Percentiles rank a stretch among this genome's conserved stretches.
Conservation (phyloP, 2,113 vertebrate genomes). For the Seriola quinqueradiata region DNA sequence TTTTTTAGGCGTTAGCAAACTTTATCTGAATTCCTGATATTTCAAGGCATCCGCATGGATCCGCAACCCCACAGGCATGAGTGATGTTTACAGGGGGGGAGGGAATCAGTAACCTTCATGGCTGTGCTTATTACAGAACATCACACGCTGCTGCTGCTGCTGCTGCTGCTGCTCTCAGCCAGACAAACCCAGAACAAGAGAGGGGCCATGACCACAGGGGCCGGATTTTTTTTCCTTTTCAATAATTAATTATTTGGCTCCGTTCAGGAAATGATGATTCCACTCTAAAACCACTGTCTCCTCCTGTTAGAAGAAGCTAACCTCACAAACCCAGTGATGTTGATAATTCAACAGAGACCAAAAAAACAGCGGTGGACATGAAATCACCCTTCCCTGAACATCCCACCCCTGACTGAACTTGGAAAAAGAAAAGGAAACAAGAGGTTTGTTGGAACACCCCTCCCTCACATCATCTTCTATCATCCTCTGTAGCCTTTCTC, state of each 20-base stretch:
- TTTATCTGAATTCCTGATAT: slow-evolving; percentile 50
- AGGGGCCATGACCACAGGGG: slow-evolving; percentile 24
- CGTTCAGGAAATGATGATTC: slow-evolving; percentile 23
- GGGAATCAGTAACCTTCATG: slow-evolving; percentile 57
- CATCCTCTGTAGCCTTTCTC: slow-evolving; percentile 25
- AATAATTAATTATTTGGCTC: slow-evolving; percentile 25
- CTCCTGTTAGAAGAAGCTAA: slow-evolving; percentile 8
- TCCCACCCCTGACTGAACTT: not conserved
- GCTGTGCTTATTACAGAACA: slow-evolving; percentile 55
- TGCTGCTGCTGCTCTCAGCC: slow-evolving; percentile 32
- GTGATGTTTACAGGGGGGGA: slow-evolving; percentile 53
- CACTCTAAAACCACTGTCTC: slow-evolving; percentile 27
- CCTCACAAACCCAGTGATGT: slow-evolving; percentile 11
- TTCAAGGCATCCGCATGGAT: slow-evolving; percentile 27
- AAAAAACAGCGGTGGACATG: slow-evolving; percentile 34
- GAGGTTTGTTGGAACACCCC: not conserved
- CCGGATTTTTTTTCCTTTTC: not conserved
- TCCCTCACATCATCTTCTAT: slow-evolving; percentile 15
- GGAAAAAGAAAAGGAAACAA: slow-evolving; percentile 22
- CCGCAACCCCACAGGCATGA: slow-evolving; percentile 20
- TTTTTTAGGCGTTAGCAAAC: not conserved
- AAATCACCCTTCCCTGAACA: not conserved
- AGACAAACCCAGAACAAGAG: slow-evolving; percentile 32
- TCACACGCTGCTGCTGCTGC: slow-evolving; percentile 25
- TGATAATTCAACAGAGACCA: slow-evolving; percentile 14